Conservation (phyloP, 2,888 invertebrate species). For the Drosophila neonasuta region DNA sequence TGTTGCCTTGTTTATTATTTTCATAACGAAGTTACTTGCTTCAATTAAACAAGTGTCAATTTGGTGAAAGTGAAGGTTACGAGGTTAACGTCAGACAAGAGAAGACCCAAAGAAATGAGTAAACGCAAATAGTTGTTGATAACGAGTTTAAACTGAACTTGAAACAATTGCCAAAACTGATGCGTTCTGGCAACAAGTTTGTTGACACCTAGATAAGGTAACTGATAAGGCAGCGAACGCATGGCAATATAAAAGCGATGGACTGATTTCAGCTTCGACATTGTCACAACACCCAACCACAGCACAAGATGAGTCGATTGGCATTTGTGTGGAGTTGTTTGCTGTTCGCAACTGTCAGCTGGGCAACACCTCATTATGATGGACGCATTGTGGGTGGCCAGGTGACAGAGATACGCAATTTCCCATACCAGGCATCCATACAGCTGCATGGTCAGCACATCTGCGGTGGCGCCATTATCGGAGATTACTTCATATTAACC, state of each 20-base stretch:
- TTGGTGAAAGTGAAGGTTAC: slow-evolving; percentile 49
- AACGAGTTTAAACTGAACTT: slow-evolving; percentile 48
- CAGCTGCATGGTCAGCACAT: slow-evolving; percentile 60
- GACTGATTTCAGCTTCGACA: slow-evolving; percentile 12
- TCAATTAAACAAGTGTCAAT: background rate
- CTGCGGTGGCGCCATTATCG: slow-evolving; percentile 75
- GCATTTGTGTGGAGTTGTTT: slow-evolving; percentile 10
- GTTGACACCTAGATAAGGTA: slow-evolving; percentile 50
- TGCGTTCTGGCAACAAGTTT: slow-evolving; percentile 35
- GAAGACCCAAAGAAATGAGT: slow-evolving; percentile 35
- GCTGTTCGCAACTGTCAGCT: slow-evolving; percentile 7
- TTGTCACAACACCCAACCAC: slow-evolving; percentile 2
- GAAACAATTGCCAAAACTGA: slow-evolving; percentile 48
- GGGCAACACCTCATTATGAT: slow-evolving; percentile 43
- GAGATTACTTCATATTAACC: slow-evolving; percentile 62
- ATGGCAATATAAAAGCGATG: slow-evolving; percentile 40
- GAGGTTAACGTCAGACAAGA: slow-evolving; percentile 67
- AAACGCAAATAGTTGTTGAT: slow-evolving; percentile 58
- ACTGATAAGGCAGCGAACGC: slow-evolving; percentile 31
- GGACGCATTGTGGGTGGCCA: slow-evolving; percentile 73
- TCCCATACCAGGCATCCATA: slow-evolving; percentile 69
- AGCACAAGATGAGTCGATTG: slow-evolving; percentile 29
- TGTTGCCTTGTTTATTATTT: background rate
- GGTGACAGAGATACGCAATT: slow-evolving; percentile 56
- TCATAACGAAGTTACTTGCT: background rate